These are phyloP conservation scores for Lepidochitona cinerea DNA, from an alignment of 2,888 invertebrate genomes.

Conservation along the genomic window DNA sequence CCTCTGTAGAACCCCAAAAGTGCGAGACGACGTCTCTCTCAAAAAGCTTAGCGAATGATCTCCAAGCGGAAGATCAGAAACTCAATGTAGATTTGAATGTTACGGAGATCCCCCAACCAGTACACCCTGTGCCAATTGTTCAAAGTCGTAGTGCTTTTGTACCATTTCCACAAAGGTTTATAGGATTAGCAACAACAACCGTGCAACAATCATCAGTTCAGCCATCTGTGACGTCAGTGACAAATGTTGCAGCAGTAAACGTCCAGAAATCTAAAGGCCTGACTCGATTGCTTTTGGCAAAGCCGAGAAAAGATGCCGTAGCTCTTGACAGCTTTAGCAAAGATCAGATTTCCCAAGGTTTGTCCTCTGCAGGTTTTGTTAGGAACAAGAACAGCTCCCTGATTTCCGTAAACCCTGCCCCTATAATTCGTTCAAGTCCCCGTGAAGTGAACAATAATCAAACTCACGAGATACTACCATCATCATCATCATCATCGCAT, in stretches of 20 bases:
- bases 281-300: neutral
- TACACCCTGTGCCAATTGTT: slow-evolving; percentile 15
- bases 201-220: neutral
- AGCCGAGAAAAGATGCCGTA: neutral
- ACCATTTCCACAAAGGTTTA: slow-evolving; percentile 47
- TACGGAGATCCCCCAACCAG: neutral
- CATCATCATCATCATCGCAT: neutral
- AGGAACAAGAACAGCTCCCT: neutral
- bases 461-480: neutral
- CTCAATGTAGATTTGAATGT: neutral
- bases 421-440: neutral
- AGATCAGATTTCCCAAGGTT: neutral
- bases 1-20: neutral
- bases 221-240: neutral
- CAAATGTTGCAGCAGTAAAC: neutral
- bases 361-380: neutral
- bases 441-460: neutral
- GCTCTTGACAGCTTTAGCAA: neutral
- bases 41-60: neutral
- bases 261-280: neutral
- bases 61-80: neutral
- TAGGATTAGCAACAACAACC: neutral
- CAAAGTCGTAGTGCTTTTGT: slow-evolving; percentile 60
- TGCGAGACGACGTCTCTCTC: neutral
- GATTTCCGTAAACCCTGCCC: neutral